phyloP scores from a whole-genome alignment of 1,140 invertebrate genomes.

The Ericerus pela region DNA sequence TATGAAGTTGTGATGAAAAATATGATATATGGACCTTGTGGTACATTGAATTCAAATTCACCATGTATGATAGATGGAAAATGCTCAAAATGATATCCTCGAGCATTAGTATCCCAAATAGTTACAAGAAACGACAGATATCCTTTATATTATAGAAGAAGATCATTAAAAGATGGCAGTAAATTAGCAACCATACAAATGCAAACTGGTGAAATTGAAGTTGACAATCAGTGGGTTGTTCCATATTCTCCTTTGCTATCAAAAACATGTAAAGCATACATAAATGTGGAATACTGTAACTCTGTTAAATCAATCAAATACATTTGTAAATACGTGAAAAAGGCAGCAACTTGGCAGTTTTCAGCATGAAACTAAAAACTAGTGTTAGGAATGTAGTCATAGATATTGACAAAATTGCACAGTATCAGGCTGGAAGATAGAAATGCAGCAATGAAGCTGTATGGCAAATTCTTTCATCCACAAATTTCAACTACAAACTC shows the following conservation, averaged over 20 bases:
- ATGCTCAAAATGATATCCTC: constrained; percentile 32
- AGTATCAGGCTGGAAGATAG: constrained; percentile 32
- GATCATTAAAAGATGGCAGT: constrained; percentile 16
- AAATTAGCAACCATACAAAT: neutral
- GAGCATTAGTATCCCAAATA: constrained; percentile 22
- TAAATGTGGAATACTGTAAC: constrained; percentile 30
- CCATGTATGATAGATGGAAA: constrained; percentile 35
- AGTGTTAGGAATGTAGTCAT: too few species aligned
- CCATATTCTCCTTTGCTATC: constrained; percentile 29
- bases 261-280: constrained; percentile 28
- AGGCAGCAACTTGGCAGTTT: constrained; percentile 22
- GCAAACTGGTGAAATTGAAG: neutral
- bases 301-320: constrained; percentile 31
- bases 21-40: constrained; percentile 37
- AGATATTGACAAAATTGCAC: constrained; percentile 22
- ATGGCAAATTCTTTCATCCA: constrained; percentile 33
- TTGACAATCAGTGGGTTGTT: constrained; percentile 31
- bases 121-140: constrained; percentile 31
- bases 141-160: constrained; percentile 29
- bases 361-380: neutral
- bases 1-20: constrained; percentile 33
- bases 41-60: constrained; percentile 31
- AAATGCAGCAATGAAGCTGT: constrained; percentile 32
- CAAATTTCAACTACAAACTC: too few species aligned
- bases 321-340: constrained; percentile 34